A percentile compares a stretch with the other conserved stretches of the same genome.
phyloP scores from a whole-genome alignment of 2,113 vertebrate genomes.

The Colossoma macropomum region DNA sequence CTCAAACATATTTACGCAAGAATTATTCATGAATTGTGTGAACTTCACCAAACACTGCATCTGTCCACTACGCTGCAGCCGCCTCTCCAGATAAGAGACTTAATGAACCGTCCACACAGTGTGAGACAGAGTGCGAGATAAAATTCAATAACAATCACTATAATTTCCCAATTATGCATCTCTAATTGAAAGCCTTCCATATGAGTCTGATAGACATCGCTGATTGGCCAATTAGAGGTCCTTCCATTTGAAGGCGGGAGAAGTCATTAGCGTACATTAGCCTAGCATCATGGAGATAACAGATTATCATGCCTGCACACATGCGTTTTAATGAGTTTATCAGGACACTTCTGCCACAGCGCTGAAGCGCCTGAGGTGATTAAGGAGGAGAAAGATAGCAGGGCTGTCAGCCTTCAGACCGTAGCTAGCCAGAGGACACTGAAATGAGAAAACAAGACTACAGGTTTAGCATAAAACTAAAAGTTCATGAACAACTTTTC shows the following conservation, averaged over 20 bases:
- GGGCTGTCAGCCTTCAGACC: constrained; percentile 17
- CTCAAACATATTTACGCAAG: no score
- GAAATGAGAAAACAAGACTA: neutral
- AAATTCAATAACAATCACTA: neutral
- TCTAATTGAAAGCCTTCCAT: constrained; percentile 16
- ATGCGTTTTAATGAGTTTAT: constrained; percentile 44
- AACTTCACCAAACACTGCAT: no score
- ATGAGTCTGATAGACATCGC: constrained; percentile 23
- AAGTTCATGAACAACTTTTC: neutral
- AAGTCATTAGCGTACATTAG: constrained; percentile 45
- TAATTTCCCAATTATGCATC: neutral
- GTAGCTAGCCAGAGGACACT: neutral
- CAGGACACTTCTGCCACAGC: constrained; percentile 35
- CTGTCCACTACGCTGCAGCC: no score
- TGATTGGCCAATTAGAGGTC: constrained; percentile 31
- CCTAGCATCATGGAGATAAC: constrained; percentile 37
- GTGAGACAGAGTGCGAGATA: neutral
- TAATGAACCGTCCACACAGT: neutral
- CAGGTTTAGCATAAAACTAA: neutral
- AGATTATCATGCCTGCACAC: constrained; percentile 34
- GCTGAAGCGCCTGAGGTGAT: constrained; percentile 44
- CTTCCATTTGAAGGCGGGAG: neutral
- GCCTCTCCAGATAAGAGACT: neutral
- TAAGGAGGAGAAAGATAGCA: constrained; percentile 35
- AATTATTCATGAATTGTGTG: no score